A percentile compares a stretch with the other conserved stretches of the same genome.
Evolutionary conservation across 2,113 vertebrate species (phyloP).

Genomic region (Pithys albifrons): DNA sequence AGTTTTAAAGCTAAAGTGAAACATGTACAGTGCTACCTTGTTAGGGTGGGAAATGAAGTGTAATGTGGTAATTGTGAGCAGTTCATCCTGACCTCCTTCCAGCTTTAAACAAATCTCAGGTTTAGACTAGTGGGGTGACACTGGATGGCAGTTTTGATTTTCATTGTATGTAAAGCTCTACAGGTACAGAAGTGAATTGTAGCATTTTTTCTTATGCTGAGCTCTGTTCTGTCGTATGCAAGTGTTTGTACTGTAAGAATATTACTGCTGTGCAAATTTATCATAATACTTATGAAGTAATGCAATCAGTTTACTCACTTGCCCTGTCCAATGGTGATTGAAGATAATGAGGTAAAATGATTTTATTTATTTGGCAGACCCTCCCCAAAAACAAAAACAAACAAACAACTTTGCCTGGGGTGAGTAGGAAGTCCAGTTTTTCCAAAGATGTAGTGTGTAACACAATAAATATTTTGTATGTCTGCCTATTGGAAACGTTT

Average conservation of each 20-base stretch:
- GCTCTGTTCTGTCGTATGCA: slow-evolving; percentile 21
- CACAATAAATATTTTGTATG: slow-evolving; percentile 65
- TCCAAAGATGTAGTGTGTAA: slow-evolving; percentile 68
- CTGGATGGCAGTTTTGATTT: background rate
- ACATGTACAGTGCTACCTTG: background rate
- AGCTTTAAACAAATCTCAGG: background rate
- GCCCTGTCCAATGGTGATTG: slow-evolving; percentile 64
- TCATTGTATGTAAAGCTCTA: slow-evolving; percentile 2
- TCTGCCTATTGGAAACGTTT: slow-evolving; percentile 64
- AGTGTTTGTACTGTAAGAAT: slow-evolving; percentile 58
- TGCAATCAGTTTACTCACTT: slow-evolving; percentile 65
- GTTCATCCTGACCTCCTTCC: background rate
- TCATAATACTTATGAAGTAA: slow-evolving; percentile 52
- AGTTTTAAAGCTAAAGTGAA: background rate
- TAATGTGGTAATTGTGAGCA: background rate
- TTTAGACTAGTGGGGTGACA: background rate
- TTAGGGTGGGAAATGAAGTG: background rate
- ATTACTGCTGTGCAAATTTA: slow-evolving; percentile 52
- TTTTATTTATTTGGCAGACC: slow-evolving; percentile 73
- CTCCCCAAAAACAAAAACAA: slow-evolving; percentile 70
- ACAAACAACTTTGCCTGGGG: slow-evolving; percentile 70
- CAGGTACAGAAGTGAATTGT: background rate
- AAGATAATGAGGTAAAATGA: slow-evolving; percentile 71
- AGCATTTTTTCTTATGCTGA: background rate
- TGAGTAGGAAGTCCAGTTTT: slow-evolving; percentile 71